Conservation (phyloP, 2,797 vertebrate species). For the Characodon lateralis region DNA sequence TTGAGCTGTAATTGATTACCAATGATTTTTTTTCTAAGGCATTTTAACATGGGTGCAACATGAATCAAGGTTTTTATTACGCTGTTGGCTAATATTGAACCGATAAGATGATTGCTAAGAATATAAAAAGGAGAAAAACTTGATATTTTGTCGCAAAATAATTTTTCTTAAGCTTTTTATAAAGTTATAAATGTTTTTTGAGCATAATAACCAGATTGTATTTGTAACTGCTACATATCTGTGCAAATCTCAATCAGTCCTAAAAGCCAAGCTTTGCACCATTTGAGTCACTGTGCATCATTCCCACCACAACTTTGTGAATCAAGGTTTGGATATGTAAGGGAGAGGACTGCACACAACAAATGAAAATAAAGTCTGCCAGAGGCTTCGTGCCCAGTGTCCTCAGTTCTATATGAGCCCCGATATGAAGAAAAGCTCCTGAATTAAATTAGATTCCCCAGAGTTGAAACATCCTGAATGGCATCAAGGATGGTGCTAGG, state of each 20-base stretch:
- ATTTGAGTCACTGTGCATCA: slow-evolving; percentile 10
- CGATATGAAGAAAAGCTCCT: slow-evolving; percentile 20
- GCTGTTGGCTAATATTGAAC: not conserved
- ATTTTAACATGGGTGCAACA: not conserved
- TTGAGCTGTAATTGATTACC: not conserved
- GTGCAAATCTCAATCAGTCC: not conserved
- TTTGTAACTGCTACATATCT: not conserved
- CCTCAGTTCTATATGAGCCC: slow-evolving; percentile 21
- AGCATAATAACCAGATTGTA: not conserved
- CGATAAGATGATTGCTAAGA: not conserved
- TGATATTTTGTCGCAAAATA: too few species aligned
- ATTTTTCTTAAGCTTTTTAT: not conserved
- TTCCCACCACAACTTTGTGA: slow-evolving; percentile 10
- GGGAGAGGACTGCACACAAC: slow-evolving; percentile 22
- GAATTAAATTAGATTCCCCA: slow-evolving; percentile 41
- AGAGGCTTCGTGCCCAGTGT: slow-evolving; percentile 12
- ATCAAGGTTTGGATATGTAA: slow-evolving; percentile 31
- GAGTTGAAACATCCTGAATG: slow-evolving; percentile 27
- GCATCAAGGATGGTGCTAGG: slow-evolving; percentile 21
- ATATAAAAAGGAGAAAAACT: not conserved
- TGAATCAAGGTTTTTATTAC: not conserved
- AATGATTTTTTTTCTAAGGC: not conserved
- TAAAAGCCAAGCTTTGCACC: not conserved
- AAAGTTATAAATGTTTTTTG: not conserved
- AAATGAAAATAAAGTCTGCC: slow-evolving; percentile 16